Evolutionary conservation across 92 coral and sea anemone genomes (phyloP), one percentile per base, ranked within the genome.

Genomic region (Epizoanthus scotinus): DNA sequence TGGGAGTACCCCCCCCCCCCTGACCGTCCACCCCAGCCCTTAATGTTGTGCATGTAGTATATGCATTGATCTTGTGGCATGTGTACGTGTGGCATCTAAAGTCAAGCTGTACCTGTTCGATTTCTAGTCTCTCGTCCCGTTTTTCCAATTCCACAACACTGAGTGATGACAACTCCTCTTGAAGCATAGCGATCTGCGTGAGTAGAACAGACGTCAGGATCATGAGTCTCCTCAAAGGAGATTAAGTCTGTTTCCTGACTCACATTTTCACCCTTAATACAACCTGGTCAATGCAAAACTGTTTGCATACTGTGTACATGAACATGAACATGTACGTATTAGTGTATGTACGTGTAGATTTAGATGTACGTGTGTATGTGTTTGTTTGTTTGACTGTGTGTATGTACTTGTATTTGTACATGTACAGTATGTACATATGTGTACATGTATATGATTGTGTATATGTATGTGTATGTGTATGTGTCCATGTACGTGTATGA

Each of bases 81-180:
- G 6, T 40, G 6, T 40, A 9, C 8, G 50, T 42, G 50, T 42
- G 50, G 50, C 6, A 7, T 4, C 50, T 42, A 42, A 6, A 6
- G 50, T 42, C 52, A 44, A 44, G 21, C 18, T 73, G 27, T 85
- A 93, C 99, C 90, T 89, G 69, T 70, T 96, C 99, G 2, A 68
- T 86, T 25, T 96, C 99, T 24, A 91, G 94, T 49, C 98, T 85
- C 60, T 93, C 99, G 24, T 87, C 94, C 49, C 91, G 87, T 67
- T 94, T 89, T 71, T 91, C 99, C 54, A 96, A 73, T 75, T 96
- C 99, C 58, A 94, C 66, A n/a, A 89, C 18, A 27, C 98, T 96
- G 75, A 96, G 84, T 40, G 79, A 87, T 42, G 94, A 86, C 18
- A 96, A 83, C 81, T 93, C 94, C 44, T 91, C 94, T 64, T 96